Evolutionary conservation across 2,888 invertebrate genomes (phyloP).

Genomic region (Ichneumoninae sp.): DNA sequence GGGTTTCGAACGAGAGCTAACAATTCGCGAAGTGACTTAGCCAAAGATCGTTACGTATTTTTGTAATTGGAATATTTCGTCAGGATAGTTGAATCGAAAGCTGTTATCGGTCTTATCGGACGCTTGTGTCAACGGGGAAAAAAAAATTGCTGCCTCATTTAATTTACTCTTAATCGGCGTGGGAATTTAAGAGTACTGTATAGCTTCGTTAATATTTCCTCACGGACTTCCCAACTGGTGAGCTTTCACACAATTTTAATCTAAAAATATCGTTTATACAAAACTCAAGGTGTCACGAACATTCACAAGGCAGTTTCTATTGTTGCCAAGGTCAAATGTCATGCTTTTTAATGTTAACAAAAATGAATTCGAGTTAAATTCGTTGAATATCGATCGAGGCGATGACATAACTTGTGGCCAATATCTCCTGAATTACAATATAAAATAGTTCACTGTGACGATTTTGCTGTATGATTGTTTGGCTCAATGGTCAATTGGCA

Average conservation of each 20-base stretch:
- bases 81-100: slow-evolving; percentile 27
- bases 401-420: slow-evolving; percentile 29
- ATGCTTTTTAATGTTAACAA: neutral
- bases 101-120: slow-evolving; percentile 46
- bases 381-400: neutral
- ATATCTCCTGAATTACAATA: neutral
- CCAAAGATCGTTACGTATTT: neutral
- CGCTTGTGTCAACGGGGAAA: slow-evolving; percentile 9
- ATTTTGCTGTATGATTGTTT: slow-evolving; percentile 18
- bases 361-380: slow-evolving; percentile 1
- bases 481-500: slow-evolving; percentile 38
- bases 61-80: slow-evolving; percentile 10
- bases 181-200: slow-evolving; percentile 38
- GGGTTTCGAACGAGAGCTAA: neutral
- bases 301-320: slow-evolving; percentile 35
- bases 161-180: slow-evolving; percentile 21
- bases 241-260: slow-evolving; percentile 30
- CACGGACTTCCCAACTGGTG: slow-evolving; percentile 48
- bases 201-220: slow-evolving; percentile 33
- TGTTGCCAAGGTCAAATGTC: slow-evolving; percentile 23
- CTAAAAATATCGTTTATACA: slow-evolving; percentile 59
- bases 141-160: slow-evolving; percentile 25
- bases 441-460: slow-evolving; percentile 1
- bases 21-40: slow-evolving; percentile 1
- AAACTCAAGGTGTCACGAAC: slow-evolving; percentile 48